Evolutionary conservation across 2,797 vertebrate species (phyloP).

Genomic region (Lepus oiostolus): DNA sequence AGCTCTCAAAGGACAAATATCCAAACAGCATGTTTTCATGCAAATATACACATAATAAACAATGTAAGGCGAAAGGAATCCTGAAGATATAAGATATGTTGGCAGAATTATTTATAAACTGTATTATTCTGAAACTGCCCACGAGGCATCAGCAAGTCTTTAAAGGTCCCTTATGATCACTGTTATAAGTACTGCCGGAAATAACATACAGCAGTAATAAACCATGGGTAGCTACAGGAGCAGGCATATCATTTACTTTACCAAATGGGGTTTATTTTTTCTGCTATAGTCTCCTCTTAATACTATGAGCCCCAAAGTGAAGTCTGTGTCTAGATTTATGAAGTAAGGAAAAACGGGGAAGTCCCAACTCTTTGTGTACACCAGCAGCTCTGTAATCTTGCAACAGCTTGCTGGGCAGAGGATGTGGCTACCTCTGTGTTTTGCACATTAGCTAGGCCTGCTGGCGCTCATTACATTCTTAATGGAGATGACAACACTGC

Average conservation of each 20-base stretch:
- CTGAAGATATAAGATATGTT: constrained; percentile 66
- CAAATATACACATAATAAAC: constrained; percentile 59
- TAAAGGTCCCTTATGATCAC: constrained; percentile 70
- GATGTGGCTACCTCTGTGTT: neutral
- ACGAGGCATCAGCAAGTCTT: constrained; percentile 68
- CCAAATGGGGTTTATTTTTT: constrained; percentile 77
- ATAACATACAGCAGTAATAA: constrained; percentile 72
- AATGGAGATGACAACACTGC: constrained; percentile 38
- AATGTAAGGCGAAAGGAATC: constrained; percentile 53
- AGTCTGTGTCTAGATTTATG: constrained; percentile 73
- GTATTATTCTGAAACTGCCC: constrained; percentile 71
- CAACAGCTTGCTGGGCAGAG: constrained; percentile 33
- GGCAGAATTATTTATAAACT: constrained; percentile 77
- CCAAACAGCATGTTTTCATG: constrained; percentile 67
- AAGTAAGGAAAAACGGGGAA: constrained; percentile 50
- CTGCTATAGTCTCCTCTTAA: constrained; percentile 70
- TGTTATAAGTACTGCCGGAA: constrained; percentile 70
- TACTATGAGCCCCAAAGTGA: constrained; percentile 78
- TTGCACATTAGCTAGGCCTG: constrained; percentile 37
- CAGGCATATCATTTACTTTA: constrained; percentile 70
- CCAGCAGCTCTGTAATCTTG: constrained; percentile 1
- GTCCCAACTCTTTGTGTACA: neutral
- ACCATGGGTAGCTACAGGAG: constrained; percentile 63
- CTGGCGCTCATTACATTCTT: constrained; percentile 72
- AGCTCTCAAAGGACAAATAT: constrained; percentile 55